Percentiles rank a stretch among this genome's conserved stretches.
Conservation (phyloP, 1,140 invertebrate species). For the Trichogramma pretiosum region DNA sequence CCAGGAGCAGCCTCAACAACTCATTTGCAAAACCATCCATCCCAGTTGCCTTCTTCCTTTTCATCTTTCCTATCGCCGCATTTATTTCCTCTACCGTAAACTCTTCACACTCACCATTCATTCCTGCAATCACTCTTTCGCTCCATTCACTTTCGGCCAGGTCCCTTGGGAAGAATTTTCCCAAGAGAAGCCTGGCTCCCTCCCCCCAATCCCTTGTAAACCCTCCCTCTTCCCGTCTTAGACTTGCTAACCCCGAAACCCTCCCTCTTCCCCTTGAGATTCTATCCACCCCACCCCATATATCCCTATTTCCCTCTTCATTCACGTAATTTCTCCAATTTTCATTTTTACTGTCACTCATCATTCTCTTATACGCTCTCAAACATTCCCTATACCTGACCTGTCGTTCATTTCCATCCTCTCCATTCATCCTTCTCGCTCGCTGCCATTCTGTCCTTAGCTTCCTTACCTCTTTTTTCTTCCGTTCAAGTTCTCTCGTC, state of each 20-base stretch:
- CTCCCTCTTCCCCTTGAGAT: neutral
- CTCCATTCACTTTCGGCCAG: neutral
- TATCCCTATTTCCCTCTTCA: neutral
- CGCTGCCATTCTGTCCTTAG: no score
- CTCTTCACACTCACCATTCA: neutral
- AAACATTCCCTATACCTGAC: no score
- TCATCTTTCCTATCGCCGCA: neutral
- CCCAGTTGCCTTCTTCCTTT: neutral
- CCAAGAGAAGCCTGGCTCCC: neutral
- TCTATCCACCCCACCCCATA: neutral
- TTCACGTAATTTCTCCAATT: neutral
- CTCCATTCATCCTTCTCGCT: no score
- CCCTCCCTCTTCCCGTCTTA: neutral
- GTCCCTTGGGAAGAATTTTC: neutral
- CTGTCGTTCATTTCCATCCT: no score
- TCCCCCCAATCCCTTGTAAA: neutral
- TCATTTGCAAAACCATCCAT: conserved; percentile 4
- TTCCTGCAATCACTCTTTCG: neutral
- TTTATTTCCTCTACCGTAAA: neutral
- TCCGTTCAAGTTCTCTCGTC: no score
- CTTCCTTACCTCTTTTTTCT: no score
- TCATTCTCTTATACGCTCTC: neutral
- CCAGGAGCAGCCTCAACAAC: neutral
- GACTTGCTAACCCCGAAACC: neutral
- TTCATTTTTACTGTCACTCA: neutral